Conservation (phyloP, 2,888 invertebrate species). For the Perizoma flavofasciatum region DNA sequence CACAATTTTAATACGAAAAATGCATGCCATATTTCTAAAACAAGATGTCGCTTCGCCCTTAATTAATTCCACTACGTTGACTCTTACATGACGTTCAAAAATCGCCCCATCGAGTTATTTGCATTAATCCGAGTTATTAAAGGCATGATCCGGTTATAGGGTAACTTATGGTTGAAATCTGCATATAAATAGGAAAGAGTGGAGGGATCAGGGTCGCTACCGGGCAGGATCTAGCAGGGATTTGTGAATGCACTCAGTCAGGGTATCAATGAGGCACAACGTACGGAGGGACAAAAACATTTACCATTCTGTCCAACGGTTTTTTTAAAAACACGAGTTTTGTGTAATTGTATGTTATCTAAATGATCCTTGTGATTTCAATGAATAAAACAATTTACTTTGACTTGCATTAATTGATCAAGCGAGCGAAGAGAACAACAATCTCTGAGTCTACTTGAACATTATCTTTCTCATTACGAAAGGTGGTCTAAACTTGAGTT, state of each 20-base stretch:
- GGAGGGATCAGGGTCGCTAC: constrained; percentile 51
- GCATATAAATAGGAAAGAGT: constrained; percentile 80
- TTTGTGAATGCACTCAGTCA: constrained; percentile 17
- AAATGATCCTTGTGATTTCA: too few relatives aligned
- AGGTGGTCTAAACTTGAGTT: too few relatives aligned
- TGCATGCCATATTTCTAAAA: constrained; percentile 66
- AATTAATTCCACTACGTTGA: constrained; percentile 76
- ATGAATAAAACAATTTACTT: too few relatives aligned
- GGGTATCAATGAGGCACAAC: constrained; percentile 22
- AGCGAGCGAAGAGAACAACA: too few relatives aligned
- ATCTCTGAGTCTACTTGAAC: too few relatives aligned
- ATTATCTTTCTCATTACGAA: too few relatives aligned
- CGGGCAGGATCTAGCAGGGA: constrained; percentile 14
- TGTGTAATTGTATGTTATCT: too few relatives aligned
- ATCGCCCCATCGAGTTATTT: constrained; percentile 62
- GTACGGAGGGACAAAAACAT: not conserved
- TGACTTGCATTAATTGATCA: too few relatives aligned
- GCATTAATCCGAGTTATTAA: constrained; percentile 76
- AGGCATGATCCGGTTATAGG: constrained; percentile 75
- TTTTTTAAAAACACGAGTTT: too few relatives aligned
- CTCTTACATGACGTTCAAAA: constrained; percentile 64
- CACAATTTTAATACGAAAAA: constrained; percentile 62
- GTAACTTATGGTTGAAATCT: constrained; percentile 83
- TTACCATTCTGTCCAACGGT: not conserved
- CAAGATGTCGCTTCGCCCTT: constrained; percentile 69